phyloP scores from a whole-genome alignment of 2,797 vertebrate genomes.

The Crocodylus rhombifer region DNA sequence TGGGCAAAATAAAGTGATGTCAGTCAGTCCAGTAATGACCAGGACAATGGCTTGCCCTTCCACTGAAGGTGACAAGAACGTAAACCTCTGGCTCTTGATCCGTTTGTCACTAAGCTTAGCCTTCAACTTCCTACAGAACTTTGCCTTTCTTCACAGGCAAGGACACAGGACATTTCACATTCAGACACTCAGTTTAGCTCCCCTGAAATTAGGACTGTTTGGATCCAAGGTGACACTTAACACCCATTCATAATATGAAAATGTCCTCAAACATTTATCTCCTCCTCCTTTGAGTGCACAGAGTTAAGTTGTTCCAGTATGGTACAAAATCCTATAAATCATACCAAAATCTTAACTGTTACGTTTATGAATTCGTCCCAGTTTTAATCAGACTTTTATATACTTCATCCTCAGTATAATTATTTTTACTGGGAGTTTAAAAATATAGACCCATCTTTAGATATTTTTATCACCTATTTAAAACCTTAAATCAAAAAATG shows the following conservation, averaged over 20 bases:
- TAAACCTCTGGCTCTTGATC: not conserved
- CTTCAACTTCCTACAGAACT: fast-evolving
- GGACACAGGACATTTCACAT: not conserved
- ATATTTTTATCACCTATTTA: constrained; percentile 34
- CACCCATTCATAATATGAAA: not conserved
- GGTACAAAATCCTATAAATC: not conserved
- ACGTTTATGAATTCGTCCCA: constrained; percentile 8
- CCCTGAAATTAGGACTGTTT: not conserved
- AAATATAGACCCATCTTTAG: constrained; percentile 1
- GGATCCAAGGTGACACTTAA: not conserved
- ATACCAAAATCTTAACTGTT: not conserved
- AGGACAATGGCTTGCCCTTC: not conserved
- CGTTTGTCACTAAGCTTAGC: not conserved
- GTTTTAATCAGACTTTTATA: constrained; percentile 46
- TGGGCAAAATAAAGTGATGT: not conserved
- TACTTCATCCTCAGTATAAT: constrained; percentile 27
- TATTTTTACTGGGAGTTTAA: constrained; percentile 39
- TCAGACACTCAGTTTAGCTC: not conserved
- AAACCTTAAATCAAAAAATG: constrained; percentile 6
- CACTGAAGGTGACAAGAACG: not conserved
- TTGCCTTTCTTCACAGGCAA: not conserved
- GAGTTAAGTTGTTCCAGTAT: not conserved
- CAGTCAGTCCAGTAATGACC: not conserved
- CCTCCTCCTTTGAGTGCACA: not conserved
- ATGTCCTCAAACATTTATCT: not conserved